Conservation (phyloP, 1,140 invertebrate genomes). For the Drosophila varians region DNA sequence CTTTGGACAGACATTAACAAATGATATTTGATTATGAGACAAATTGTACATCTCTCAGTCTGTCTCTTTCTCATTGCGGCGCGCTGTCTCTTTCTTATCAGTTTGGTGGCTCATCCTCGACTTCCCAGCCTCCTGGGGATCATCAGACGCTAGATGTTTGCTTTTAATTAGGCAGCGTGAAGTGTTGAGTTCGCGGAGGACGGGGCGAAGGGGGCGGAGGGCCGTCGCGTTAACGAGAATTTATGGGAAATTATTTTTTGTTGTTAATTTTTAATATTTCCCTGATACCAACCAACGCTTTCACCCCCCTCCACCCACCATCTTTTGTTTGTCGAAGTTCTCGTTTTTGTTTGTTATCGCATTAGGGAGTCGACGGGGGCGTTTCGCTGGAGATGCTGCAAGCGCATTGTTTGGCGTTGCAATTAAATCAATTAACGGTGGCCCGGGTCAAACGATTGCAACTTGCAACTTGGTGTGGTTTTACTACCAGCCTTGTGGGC, state of each 20-base stretch:
- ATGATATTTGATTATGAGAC: slow-evolving; percentile 82
- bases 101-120: slow-evolving; percentile 19
- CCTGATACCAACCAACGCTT: slow-evolving; percentile 19
- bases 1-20: slow-evolving; percentile 68
- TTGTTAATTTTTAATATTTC: slow-evolving; percentile 81
- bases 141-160: slow-evolving; percentile 58
- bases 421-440: slow-evolving; percentile 75
- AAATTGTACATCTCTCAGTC: slow-evolving; percentile 61
- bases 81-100: slow-evolving; percentile 21
- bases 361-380: slow-evolving; percentile 43
- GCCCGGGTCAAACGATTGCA: slow-evolving; percentile 54
- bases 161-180: slow-evolving; percentile 78
- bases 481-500: slow-evolving; percentile 25
- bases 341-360: slow-evolving; percentile 61
- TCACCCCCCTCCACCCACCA: not conserved
- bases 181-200: slow-evolving; percentile 31
- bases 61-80: slow-evolving; percentile 1
- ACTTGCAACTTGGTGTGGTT: slow-evolving; percentile 22
- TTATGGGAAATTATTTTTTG: slow-evolving; percentile 82
- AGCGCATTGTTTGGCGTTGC: slow-evolving; percentile 45
- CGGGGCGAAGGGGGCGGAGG: not conserved
- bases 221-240: slow-evolving; percentile 70
- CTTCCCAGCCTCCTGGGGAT: slow-evolving; percentile 36
- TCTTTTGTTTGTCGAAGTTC: slow-evolving; percentile 52
- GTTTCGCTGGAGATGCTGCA: not conserved